Evolutionary conservation across 1,140 invertebrate species (phyloP).

Genomic region (Polyergus mexicanus): DNA sequence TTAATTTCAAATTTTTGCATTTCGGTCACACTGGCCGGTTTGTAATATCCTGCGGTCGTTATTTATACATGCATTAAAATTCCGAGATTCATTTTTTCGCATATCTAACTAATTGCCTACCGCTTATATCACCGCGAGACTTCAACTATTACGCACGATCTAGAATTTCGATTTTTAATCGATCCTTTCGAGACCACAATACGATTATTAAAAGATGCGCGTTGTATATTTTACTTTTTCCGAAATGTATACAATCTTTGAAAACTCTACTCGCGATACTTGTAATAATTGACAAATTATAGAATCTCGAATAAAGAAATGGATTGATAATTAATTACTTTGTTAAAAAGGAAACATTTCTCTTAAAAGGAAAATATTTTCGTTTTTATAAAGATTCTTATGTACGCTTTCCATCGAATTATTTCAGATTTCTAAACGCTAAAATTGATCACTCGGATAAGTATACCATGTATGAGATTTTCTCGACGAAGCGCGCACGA

Average conservation of each 20-base stretch:
- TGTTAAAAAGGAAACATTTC: background rate
- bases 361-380: background rate
- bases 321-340: background rate
- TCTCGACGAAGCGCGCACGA: background rate
- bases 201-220: background rate
- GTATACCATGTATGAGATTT: background rate
- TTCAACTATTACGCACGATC: background rate
- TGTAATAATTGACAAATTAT: too few relatives aligned
- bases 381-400: background rate
- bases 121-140: slow-evolving; percentile 14
- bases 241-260: background rate
- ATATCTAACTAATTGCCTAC: slow-evolving; percentile 30
- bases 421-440: slow-evolving; percentile 13
- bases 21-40: background rate
- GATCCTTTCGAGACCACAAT: background rate
- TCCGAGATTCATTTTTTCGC: slow-evolving; percentile 10
- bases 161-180: background rate
- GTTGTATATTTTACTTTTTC: background rate
- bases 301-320: background rate
- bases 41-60: slow-evolving; percentile 31
- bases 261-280: background rate
- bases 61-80: slow-evolving; percentile 19
- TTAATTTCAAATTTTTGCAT: slow-evolving; percentile 40
- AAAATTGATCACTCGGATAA: slow-evolving; percentile 9
- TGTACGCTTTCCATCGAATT: background rate